Evolutionary conservation across 2,113 vertebrate genomes (phyloP), one percentile per base, ranked within the genome.

Genomic region (Capricornis sumatraensis): DNA sequence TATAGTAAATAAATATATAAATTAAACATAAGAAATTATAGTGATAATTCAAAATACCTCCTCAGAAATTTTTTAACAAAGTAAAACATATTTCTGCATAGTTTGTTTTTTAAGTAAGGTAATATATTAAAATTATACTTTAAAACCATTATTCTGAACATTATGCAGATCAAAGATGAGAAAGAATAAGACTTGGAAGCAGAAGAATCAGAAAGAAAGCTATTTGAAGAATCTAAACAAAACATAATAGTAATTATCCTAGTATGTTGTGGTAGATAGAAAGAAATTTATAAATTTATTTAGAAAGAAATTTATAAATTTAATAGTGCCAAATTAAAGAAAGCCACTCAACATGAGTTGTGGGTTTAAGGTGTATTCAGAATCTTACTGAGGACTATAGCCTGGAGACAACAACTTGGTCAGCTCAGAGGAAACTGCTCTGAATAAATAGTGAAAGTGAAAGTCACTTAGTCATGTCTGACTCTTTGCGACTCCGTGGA

Each of bases 401-500:
- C 50, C 50, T 23, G 19, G 79, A 55, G 33, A 25, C 81, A 55
- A 83, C 33, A 7, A 55, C 33, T 55, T 52, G 53, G 12, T 82
- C 79, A 83, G 21, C 81, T 53, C 6, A 25, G 33, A 55, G 33
- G 81, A 55, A 53, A 55, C 52, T 55, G 21, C 12, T 55, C 52
- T 83, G 7, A 83, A 27, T 52, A 55, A 23, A 71, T 3, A 71
- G 67, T 36, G 19, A 71, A 36, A 36, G 19, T 71, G 17, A 36
- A 71, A 71, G n/a, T 71, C 1, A 0, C 17, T 21, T 10, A 71
- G 64, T 40, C 67, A 71, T 71, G 10, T 71, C n/a, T 71, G 67
- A 40, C n/a, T 71, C 19, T 71, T 40, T 36, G n/a, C 0, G 5
- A 23, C n/a, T 36, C 5, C 0, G 0, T 71, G n/a, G n/a, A 71